Percentiles rank a stretch among this genome's conserved stretches.
Evolutionary conservation across 2,797 vertebrate species (phyloP).

Genomic region (Rhinichthys osculus): DNA sequence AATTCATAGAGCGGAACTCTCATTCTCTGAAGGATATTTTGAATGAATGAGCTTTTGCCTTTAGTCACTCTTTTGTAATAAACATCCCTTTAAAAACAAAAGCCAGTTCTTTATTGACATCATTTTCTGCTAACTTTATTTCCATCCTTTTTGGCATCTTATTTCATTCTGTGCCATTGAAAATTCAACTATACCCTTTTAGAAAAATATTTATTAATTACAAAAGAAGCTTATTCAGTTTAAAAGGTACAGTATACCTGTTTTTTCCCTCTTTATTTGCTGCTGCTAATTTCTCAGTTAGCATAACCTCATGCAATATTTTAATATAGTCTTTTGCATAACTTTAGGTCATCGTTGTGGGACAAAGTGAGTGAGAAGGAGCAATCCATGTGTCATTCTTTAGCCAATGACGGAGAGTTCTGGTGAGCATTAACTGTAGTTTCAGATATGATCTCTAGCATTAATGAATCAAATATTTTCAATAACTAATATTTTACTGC

Average conservation of each 20-base stretch:
- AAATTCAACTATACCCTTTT: background rate
- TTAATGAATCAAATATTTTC: background rate
- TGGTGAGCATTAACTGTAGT: slow-evolving; percentile 68
- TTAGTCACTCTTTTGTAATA: background rate
- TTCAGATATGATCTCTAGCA: background rate
- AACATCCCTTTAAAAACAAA: background rate
- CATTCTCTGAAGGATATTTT: background rate
- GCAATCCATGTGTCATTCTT: slow-evolving; percentile 49
- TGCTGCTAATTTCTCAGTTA: too few relatives aligned
- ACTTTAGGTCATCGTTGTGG: slow-evolving; percentile 74
- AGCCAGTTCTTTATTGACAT: background rate
- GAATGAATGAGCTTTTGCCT: background rate
- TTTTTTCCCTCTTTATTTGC: too few relatives aligned
- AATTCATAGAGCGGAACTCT: too few relatives aligned
- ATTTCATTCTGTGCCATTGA: background rate
- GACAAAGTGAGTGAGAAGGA: slow-evolving; percentile 67
- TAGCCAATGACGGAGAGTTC: slow-evolving; percentile 77
- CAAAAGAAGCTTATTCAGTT: background rate
- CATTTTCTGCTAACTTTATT: background rate
- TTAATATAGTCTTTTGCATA: background rate
- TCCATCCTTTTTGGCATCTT: too few relatives aligned
- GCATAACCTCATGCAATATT: background rate
- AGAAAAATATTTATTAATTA: background rate
- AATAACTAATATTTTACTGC: background rate
- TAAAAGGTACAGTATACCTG: background rate